Percentiles rank a stretch among this genome's conserved stretches.
These are phyloP conservation scores for Elysia chlorotica DNA, from an alignment of 1,140 invertebrate genomes.

Conservation along the genomic window DNA sequence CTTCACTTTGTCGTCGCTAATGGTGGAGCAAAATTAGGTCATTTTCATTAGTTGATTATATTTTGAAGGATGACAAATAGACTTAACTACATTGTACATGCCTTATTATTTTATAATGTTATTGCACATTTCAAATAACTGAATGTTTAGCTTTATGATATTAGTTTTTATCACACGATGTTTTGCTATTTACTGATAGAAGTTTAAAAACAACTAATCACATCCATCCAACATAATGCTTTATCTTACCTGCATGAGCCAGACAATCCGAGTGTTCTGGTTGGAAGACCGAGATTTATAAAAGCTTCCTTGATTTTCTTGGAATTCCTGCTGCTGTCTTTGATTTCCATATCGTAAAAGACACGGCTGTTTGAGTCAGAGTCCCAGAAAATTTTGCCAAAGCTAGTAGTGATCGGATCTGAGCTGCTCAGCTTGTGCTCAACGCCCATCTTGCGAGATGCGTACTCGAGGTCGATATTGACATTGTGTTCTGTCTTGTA, in stretches of 20 bases:
- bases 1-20: not conserved
- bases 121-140: not conserved
- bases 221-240: not conserved
- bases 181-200: not conserved
- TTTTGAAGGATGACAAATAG: not conserved
- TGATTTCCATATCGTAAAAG: constrained; percentile 6
- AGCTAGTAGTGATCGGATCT: not conserved
- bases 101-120: not conserved
- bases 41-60: not conserved
- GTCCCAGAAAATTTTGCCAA: constrained; percentile 14
- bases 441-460: constrained; percentile 16
- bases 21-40: not conserved
- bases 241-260: constrained; percentile 4
- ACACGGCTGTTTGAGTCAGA: constrained; percentile 5
- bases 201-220: not conserved
- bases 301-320: not conserved
- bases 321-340: constrained; percentile 6
- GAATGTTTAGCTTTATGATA: not conserved
- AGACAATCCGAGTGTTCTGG: constrained; percentile 4
- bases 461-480: constrained; percentile 8
- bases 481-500: not conserved
- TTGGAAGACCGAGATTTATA: constrained; percentile 14
- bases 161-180: not conserved
- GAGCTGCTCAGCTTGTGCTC: not conserved
- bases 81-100: not conserved